phyloP scores from a whole-genome alignment of 2,113 vertebrate genomes.

The Pelodiscus sinensis region DNA sequence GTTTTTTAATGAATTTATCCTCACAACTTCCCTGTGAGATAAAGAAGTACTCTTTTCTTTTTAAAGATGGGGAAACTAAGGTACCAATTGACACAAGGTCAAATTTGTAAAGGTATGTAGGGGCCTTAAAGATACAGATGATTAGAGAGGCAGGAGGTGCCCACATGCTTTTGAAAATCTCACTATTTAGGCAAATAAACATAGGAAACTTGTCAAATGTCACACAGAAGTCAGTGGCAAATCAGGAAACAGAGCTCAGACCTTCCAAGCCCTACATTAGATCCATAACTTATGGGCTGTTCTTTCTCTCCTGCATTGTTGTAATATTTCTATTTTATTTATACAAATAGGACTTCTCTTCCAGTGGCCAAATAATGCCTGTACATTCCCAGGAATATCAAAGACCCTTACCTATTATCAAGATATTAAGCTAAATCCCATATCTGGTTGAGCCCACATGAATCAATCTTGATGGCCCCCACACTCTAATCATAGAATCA shows the following conservation, averaged over 20 bases:
- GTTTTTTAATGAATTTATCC: not conserved
- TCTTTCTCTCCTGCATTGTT: not conserved
- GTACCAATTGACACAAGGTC: not conserved
- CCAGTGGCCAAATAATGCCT: not conserved
- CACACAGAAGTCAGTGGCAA: not conserved
- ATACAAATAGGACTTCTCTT: not conserved
- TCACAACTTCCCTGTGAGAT: not conserved
- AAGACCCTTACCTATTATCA: not conserved
- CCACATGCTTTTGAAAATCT: not conserved
- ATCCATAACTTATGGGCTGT: not conserved
- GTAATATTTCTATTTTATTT: not conserved
- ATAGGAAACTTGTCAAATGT: not conserved
- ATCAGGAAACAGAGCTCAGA: not conserved
- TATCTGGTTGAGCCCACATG: not conserved
- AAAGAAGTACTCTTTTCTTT: not conserved
- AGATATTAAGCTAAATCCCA: not conserved
- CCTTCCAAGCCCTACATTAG: not conserved
- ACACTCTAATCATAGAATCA: not conserved
- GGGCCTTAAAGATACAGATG: not conserved
- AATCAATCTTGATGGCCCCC: not conserved
- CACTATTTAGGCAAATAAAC: not conserved
- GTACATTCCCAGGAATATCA: not conserved
- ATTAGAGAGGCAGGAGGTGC: not conserved
- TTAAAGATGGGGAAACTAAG: not conserved
- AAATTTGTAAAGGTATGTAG: not conserved